Evolutionary conservation across 2,113 vertebrate species (phyloP), one percentile per base, ranked within the genome.

Genomic region (Gobio gobio): DNA sequence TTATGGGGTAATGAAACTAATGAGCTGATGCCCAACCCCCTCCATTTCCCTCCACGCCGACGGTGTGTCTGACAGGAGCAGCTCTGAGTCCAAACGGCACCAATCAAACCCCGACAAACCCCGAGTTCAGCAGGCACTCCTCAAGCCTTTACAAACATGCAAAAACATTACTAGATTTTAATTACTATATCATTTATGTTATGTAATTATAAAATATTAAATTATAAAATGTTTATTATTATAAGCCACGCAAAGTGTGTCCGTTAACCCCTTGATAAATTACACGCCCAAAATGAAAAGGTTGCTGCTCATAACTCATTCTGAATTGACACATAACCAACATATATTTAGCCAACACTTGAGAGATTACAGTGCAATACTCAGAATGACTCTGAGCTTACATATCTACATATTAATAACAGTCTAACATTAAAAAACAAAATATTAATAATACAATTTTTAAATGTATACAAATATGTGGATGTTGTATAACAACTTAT

Each of bases 1-100:
- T 85, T 82, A 85, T 85, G 59, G 24, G 78, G 54, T 85, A 83
- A 85, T 73, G 63, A 85, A 85, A 85, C 80, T 78, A 85, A 88
- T 54, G 83, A 84, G 83, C 66, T 75, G 75, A 68, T 82, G 77
- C 66, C 78, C 78, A 76, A 64, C 66, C 83, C 79, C 40, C 70
- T 76, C 47, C 59, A 76, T 78, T 68, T 43, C 59, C 59, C 45
- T 29, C 83, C 73, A 51, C 43, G 2, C 47, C 26, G 68, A 66
- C n/a, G 74, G 59, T 78, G 29, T 78, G 40, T 87, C 68, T 80
- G 72, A 36, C 78, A 81, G 70, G 40, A 81, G 68, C 68, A 75
- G 86, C 68, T 56, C 36, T 36, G 85, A 54, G 76, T 70, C 64
- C 47, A 33, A 66, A 59, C 47, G 56, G 47, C 64, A 75, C 33